Percentiles rank a stretch among this genome's conserved stretches.
These are phyloP conservation scores for Plebejus argus DNA, from an alignment of 2,888 invertebrate species.

Conservation along the genomic window DNA sequence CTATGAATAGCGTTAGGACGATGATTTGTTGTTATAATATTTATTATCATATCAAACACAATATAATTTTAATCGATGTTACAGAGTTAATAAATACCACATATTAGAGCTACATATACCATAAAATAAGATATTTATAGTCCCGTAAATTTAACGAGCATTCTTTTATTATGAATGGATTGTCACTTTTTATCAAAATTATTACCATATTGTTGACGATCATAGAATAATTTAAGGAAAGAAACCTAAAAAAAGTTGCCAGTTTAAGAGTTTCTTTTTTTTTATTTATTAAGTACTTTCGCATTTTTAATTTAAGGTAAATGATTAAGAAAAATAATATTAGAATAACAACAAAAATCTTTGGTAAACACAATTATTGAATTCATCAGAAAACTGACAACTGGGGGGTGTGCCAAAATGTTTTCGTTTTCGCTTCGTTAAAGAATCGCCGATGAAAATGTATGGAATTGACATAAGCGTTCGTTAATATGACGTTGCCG, in stretches of 20 bases:
- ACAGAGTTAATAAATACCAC: conserved; percentile 54
- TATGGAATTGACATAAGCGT: too few species aligned
- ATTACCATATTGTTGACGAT: conserved; percentile 7
- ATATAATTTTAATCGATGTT: conserved; percentile 44
- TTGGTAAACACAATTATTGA: background rate
- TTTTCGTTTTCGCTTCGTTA: too few species aligned
- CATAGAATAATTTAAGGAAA: background rate
- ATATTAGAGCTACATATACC: conserved; percentile 18
- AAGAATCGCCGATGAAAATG: too few species aligned
- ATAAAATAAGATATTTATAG: conserved; percentile 26
- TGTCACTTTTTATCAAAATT: conserved; percentile 19
- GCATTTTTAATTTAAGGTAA: too few species aligned
- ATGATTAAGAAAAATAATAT: too few species aligned
- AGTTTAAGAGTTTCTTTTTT: too few species aligned
- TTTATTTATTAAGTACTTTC: too few species aligned
- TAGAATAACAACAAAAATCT: too few species aligned
- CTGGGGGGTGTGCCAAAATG: too few species aligned
- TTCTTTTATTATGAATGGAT: conserved; percentile 6
- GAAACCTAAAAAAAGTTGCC: background rate
- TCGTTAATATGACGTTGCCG: too few species aligned
- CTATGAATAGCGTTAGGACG: conserved; percentile 67
- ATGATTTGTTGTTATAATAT: conserved; percentile 77
- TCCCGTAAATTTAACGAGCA: conserved; percentile 9
- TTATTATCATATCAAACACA: conserved; percentile 76
- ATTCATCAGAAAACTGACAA: background rate